Percentiles rank a stretch among this genome's conserved stretches.
phyloP scores from a whole-genome alignment of 2,113 vertebrate genomes.

The Tonatia bakeri region DNA sequence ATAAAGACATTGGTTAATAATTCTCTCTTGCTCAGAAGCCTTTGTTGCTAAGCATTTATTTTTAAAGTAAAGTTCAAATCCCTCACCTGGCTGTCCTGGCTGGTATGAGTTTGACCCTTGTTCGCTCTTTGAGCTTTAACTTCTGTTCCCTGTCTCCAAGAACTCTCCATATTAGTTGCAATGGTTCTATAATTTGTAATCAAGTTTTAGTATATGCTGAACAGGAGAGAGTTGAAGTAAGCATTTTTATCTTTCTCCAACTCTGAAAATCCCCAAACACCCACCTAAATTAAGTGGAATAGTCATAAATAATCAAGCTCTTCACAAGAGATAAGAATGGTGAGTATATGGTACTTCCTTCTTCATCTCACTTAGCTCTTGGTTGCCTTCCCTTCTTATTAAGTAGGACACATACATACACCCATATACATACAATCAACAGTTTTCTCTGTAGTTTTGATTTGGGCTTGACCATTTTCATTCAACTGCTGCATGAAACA shows the following conservation, averaged over 20 bases:
- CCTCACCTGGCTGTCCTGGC: neutral
- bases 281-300: neutral
- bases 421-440: neutral
- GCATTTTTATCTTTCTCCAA: neutral
- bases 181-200: neutral
- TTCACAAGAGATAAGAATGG: neutral
- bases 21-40: neutral
- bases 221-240: neutral
- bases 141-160: neutral
- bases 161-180: neutral
- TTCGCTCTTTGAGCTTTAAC: neutral
- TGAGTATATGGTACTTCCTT: neutral
- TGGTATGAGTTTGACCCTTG: neutral
- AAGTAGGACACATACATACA: neutral
- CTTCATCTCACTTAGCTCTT: neutral
- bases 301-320: neutral
- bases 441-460: constrained; percentile 22
- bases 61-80: neutral
- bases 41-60: neutral
- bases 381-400: neutral
- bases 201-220: neutral
- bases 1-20: neutral
- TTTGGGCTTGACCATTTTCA: neutral
- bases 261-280: neutral
- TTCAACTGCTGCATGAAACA: neutral